phyloP scores from a whole-genome alignment of 2,888 invertebrate genomes.

The Erannis defoliaria region DNA sequence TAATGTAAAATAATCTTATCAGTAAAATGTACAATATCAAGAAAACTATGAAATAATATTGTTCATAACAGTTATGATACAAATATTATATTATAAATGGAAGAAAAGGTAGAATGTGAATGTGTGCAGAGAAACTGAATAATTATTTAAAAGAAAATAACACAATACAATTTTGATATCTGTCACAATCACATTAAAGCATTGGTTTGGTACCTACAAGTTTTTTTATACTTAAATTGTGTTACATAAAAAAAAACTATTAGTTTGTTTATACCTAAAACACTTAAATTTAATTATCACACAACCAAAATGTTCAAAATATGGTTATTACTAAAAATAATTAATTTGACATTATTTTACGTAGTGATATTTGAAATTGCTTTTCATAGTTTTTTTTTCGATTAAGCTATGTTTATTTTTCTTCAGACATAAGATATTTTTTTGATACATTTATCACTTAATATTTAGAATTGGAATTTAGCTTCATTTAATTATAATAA shows the following conservation, averaged over 20 bases:
- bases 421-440: not conserved
- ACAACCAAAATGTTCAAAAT: slow-evolving; percentile 63
- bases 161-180: slow-evolving; percentile 20
- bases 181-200: slow-evolving; percentile 56
- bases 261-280: slow-evolving; percentile 50
- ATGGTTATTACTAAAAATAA: slow-evolving; percentile 46
- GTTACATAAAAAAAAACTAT: slow-evolving; percentile 50
- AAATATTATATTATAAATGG: slow-evolving; percentile 4
- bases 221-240: slow-evolving; percentile 44
- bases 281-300: slow-evolving; percentile 49
- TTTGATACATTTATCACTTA: not conserved
- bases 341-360: slow-evolving; percentile 77
- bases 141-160: slow-evolving; percentile 14
- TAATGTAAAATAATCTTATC: not conserved
- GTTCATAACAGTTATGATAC: not conserved
- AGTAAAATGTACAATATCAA: not conserved
- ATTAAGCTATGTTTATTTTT: not conserved
- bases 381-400: slow-evolving; percentile 44
- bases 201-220: slow-evolving; percentile 39
- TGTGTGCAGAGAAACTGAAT: slow-evolving; percentile 11
- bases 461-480: not conserved
- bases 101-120: slow-evolving; percentile 15
- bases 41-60: not conserved
- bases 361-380: slow-evolving; percentile 69
- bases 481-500: not conserved